These are phyloP conservation scores for Campylorhamphus procurvoides DNA, from an alignment of 2,113 vertebrate species.

Conservation along the genomic window DNA sequence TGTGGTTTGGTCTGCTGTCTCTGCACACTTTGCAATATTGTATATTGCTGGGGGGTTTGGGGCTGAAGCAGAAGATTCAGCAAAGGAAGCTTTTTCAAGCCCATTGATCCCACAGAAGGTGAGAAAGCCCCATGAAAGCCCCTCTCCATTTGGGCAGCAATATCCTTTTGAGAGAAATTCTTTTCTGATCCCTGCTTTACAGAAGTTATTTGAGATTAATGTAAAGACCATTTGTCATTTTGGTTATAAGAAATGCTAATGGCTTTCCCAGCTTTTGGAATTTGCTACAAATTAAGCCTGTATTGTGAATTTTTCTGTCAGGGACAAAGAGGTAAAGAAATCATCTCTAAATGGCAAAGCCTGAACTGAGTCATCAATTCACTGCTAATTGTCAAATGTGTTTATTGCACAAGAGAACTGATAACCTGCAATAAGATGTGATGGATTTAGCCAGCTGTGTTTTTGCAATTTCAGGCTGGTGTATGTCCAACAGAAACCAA, in stretches of 20 bases:
- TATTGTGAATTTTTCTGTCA: background rate
- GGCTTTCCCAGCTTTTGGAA: constrained; percentile 34
- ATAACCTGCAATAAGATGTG: constrained; percentile 51
- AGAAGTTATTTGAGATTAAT: constrained; percentile 58
- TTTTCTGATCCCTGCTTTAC: constrained; percentile 40
- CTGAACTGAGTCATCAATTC: background rate
- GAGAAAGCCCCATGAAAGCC: background rate
- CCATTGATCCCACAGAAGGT: background rate
- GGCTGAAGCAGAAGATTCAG: background rate
- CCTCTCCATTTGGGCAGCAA: background rate
- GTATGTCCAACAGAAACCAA: constrained; percentile 45
- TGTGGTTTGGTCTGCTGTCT: constrained; percentile 14
- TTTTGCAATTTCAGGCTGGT: constrained; percentile 48
- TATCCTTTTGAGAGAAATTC: constrained; percentile 53
- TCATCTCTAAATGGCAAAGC: background rate
- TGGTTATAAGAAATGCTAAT: constrained; percentile 43
- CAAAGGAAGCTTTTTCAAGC: background rate
- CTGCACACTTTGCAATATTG: background rate
- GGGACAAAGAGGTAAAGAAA: background rate
- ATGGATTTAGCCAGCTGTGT: constrained; percentile 45
- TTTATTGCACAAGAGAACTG: constrained; percentile 40
- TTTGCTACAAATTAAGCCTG: background rate
- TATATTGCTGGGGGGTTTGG: background rate
- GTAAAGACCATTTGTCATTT: constrained; percentile 64
- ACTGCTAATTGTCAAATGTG: constrained; percentile 60